Base-by-base conservation (phyloP, 2,113 vertebrate genomes). In the Bos indicus region DNA sequence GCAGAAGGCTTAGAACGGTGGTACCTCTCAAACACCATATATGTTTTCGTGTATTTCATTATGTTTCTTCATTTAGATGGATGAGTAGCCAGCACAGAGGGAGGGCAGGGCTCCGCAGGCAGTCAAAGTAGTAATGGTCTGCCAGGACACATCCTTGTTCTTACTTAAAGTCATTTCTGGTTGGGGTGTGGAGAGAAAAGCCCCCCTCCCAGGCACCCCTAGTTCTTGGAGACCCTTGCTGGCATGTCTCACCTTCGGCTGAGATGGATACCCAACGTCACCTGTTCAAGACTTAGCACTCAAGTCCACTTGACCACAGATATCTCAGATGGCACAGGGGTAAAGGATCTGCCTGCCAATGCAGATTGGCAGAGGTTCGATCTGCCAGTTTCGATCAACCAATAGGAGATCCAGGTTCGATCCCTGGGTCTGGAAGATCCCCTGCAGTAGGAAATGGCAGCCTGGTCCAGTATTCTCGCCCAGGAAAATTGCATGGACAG, bases 271-370 rank as follows among this genome's bases (percentile, higher is more conserved):
- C 21, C 46, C 52, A 33, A 5, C 3, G 1, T 26, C 26, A 3
- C 6, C 67, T 0, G 0, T 52, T 57, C n/a, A 8, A 14, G 8
- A 16, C 78, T 54, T 30, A 56, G 52, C 17, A 56, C 7, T 51
- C 48, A 40, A 36, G 13, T 16, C n/a, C 26, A 6, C 81, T 40
- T 57, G 56, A 13, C 19, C 3, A 8, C 19, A 71, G 33, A 77
- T 43, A 25, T 7, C 71, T 77, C 71, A 77, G 71, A 15, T 43
- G 71, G 71, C 71, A 43, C 40, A 77, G 71, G 21, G 23, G 12
- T 77, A 15, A 40, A 74, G 36, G 36, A 74, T 74, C 19, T 74
- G 21, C 67, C 36, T 74, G 36, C 67, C 67, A 71, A 12, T 11
- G 10, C 67, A 40, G 67, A 71, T 71, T 23, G n/a, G 19, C n/a